These are phyloP conservation scores for Corythornis cristatus DNA, from an alignment of 2,113 vertebrate genomes.

Conservation along the genomic window DNA sequence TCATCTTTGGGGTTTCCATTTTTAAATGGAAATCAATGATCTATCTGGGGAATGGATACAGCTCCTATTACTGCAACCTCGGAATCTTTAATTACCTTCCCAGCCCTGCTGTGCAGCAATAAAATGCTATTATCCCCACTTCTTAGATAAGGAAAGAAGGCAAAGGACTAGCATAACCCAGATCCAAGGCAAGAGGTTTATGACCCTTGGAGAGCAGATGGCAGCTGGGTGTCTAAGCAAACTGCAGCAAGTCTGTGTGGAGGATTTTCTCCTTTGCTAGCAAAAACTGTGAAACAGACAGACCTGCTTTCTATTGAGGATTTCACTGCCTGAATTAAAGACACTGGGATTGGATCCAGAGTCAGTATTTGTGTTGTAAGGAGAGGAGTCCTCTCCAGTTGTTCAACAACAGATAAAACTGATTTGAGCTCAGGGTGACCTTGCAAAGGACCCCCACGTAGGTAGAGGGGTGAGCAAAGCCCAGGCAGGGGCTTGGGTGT, in stretches of 20 bases:
- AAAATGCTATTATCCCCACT: not conserved
- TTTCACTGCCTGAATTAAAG: conserved; percentile 22
- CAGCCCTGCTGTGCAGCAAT: not conserved
- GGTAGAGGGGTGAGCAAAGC: not conserved
- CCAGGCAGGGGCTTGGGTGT: not conserved
- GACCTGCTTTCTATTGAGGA: not conserved
- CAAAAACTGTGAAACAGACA: conserved; percentile 6
- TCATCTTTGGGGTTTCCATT: not conserved
- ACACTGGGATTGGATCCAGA: not conserved
- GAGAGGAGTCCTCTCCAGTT: not conserved
- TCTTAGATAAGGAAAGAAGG: not conserved
- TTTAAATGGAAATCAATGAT: not conserved
- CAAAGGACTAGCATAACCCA: not conserved
- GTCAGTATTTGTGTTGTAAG: not conserved
- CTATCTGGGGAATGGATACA: not conserved
- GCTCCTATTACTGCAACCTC: not conserved
- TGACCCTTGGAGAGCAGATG: not conserved
- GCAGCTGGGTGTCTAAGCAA: not conserved
- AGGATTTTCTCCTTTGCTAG: conserved; percentile 29
- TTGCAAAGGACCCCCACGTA: not conserved
- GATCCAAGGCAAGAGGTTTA: conserved; percentile 3
- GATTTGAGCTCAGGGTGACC: not conserved
- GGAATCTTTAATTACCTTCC: not conserved
- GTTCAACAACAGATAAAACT: not conserved
- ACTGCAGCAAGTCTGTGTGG: not conserved